A percentile compares a stretch with the other conserved stretches of the same genome.
These are phyloP conservation scores for Hoplodrina ambigua DNA, from an alignment of 2,888 invertebrate species.

Conservation along the genomic window DNA sequence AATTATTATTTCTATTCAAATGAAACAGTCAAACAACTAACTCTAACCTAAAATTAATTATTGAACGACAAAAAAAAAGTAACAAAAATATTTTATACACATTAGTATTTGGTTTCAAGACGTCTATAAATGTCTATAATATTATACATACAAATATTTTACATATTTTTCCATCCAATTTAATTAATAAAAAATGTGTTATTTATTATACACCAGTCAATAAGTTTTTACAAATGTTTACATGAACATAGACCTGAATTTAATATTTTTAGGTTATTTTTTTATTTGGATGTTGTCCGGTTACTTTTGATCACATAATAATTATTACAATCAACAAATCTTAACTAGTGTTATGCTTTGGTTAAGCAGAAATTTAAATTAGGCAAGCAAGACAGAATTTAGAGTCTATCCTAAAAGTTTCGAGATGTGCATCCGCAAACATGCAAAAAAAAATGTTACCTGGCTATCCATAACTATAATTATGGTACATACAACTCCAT, in stretches of 20 bases:
- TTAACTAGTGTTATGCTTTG: neutral
- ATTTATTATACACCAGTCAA: slow-evolving; percentile 32
- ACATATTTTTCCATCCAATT: slow-evolving; percentile 34
- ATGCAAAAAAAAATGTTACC: neutral
- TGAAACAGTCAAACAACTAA: slow-evolving; percentile 62
- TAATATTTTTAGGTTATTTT: neutral
- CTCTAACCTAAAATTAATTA: slow-evolving; percentile 70
- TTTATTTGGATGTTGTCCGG: neutral
- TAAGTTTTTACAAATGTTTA: slow-evolving; percentile 23
- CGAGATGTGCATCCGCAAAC: neutral
- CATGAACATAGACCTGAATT: neutral
- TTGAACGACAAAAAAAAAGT: slow-evolving; percentile 67
- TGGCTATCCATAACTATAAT: neutral
- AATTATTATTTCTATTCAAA: slow-evolving; percentile 42
- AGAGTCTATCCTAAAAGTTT: neutral
- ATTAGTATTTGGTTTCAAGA: slow-evolving; percentile 87
- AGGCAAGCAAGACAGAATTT: slow-evolving; percentile 2
- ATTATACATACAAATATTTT: slow-evolving; percentile 54
- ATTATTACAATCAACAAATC: too few relatives aligned
- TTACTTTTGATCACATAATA: slow-evolving; percentile 4
- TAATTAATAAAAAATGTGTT: slow-evolving; percentile 29
- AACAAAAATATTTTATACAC: slow-evolving; percentile 76
- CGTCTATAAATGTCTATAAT: slow-evolving; percentile 64
- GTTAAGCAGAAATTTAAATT: neutral
- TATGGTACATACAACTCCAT: too few relatives aligned